A percentile compares a stretch with the other conserved stretches of the same genome.
phyloP scores from a whole-genome alignment of 2,113 vertebrate species.

The Paramisgurnus dabryanus region DNA sequence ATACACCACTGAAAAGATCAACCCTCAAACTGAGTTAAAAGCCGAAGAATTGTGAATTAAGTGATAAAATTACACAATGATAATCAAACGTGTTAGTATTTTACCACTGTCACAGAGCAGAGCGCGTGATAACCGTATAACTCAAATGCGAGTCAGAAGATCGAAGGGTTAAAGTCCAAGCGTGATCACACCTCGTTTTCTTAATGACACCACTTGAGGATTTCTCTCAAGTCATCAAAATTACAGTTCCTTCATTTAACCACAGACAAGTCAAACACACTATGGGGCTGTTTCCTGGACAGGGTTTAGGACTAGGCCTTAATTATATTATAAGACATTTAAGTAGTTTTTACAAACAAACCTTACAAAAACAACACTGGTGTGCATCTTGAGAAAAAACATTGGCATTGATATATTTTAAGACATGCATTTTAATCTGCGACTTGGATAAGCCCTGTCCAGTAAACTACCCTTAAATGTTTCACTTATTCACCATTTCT shows the following conservation, averaged over 20 bases:
- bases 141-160: conserved; percentile 2
- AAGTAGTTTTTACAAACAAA: too few relatives aligned
- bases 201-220: conserved; percentile 6
- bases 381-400: too few relatives aligned
- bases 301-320: too few relatives aligned
- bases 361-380: too few relatives aligned
- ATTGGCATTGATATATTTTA: too few relatives aligned
- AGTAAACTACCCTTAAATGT: not conserved
- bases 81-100: not conserved
- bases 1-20: too few relatives aligned
- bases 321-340: too few relatives aligned
- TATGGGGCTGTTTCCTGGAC: too few relatives aligned
- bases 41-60: too few relatives aligned
- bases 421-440: too few relatives aligned
- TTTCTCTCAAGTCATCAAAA: conserved; percentile 13
- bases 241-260: not conserved
- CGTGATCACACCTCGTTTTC: conserved; percentile 5
- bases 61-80: conserved; percentile 24
- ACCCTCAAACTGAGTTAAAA: too few relatives aligned
- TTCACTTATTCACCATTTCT: not conserved
- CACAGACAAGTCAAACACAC: not conserved
- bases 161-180: not conserved
- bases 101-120: conserved; percentile 1
- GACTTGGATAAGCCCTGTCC: too few relatives aligned
- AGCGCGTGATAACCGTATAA: not conserved